These are phyloP conservation scores for Microplitis mediator DNA, from an alignment of 1,140 invertebrate species.

Conservation along the genomic window DNA sequence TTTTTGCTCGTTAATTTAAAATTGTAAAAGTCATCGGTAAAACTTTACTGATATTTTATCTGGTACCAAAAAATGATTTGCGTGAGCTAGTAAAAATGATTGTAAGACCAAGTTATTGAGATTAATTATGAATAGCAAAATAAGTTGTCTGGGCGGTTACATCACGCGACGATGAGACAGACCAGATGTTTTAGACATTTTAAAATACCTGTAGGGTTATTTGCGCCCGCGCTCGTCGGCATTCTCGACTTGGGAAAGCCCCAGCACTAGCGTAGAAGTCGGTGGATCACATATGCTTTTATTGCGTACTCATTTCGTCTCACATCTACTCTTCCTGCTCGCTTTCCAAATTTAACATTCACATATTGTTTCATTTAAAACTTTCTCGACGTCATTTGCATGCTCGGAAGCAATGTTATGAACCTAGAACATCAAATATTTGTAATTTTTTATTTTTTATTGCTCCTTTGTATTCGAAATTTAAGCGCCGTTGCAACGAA, in stretches of 20 bases:
- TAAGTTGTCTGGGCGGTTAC: conserved; percentile 18
- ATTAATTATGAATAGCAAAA: not conserved
- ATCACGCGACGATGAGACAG: conserved; percentile 28
- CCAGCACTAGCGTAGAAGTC: conserved; percentile 28
- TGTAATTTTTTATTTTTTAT: no score
- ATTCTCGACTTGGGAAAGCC: conserved; percentile 36
- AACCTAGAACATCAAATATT: no score
- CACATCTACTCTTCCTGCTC: not conserved
- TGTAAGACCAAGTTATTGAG: not conserved
- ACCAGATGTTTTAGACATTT: conserved; percentile 34
- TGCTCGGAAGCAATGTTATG: no score
- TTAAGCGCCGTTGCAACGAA: no score
- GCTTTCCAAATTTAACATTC: not conserved
- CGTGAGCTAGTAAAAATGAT: not conserved
- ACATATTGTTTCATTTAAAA: conserved; percentile 16
- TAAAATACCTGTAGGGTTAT: conserved; percentile 33
- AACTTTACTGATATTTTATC: no score
- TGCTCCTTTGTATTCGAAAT: no score
- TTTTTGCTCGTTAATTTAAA: no score
- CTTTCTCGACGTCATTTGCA: not conserved
- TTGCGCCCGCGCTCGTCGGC: conserved; percentile 23
- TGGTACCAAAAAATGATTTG: no score
- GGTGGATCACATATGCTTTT: not conserved
- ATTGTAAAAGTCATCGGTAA: no score
- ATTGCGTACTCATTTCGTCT: not conserved